These are phyloP conservation scores for Syndactyla subalaris DNA, from an alignment of 2,797 vertebrate species.

Conservation along the genomic window DNA sequence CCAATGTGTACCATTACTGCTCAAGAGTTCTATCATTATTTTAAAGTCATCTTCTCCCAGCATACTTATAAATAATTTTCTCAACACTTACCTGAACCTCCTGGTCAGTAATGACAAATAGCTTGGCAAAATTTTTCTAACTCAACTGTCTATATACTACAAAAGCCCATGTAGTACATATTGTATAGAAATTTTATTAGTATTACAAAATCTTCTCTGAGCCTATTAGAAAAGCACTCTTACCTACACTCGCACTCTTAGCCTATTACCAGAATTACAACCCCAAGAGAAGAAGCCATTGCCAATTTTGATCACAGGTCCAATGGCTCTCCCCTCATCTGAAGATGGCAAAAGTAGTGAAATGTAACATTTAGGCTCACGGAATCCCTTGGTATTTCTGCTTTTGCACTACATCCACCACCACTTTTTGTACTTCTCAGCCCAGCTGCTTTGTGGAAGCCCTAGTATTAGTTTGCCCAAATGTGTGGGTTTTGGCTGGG, in stretches of 20 bases:
- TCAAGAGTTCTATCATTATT: background rate
- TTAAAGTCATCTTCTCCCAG: background rate
- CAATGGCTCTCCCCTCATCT: background rate
- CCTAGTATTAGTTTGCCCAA: background rate
- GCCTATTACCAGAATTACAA: background rate
- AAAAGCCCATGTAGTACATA: background rate
- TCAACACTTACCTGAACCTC: background rate
- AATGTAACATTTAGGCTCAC: background rate
- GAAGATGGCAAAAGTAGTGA: background rate
- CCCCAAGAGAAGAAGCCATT: background rate
- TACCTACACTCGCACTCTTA: background rate
- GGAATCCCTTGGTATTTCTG: background rate
- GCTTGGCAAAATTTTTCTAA: background rate
- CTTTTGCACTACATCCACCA: background rate
- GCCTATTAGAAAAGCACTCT: background rate
- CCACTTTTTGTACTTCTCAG: background rate
- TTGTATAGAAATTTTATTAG: background rate
- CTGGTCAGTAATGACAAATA: background rate
- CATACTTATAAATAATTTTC: background rate
- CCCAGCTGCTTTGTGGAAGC: background rate
- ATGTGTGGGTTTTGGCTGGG: background rate
- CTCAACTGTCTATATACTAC: background rate
- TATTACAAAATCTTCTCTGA: background rate
- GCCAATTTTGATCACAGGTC: accelerated
- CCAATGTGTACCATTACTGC: background rate